These are phyloP conservation scores for Noctuana brunneofusca DNA, from an alignment of 2,888 invertebrate species.

Conservation along the genomic window DNA sequence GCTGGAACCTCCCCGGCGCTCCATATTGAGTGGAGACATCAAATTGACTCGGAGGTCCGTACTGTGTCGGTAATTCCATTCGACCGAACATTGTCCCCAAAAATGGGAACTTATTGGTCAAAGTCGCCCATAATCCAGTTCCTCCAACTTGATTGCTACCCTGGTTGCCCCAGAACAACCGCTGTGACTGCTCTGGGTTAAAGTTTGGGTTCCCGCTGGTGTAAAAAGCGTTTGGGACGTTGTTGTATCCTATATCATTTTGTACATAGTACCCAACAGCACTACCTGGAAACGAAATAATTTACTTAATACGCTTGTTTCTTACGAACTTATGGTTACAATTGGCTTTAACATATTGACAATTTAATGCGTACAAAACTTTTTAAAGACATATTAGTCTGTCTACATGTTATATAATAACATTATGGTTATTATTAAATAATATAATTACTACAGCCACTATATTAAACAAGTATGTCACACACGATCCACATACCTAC, in stretches of 20 bases:
- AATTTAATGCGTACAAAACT: neutral
- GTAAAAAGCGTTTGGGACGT: conserved; percentile 64
- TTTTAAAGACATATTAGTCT: no score
- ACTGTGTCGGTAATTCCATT: conserved; percentile 63
- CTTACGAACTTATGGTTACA: neutral
- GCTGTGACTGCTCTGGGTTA: conserved; percentile 65
- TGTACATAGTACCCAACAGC: conserved; percentile 65
- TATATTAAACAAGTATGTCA: neutral
- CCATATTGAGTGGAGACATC: conserved; percentile 42
- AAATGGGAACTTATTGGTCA: conserved; percentile 76
- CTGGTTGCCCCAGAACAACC: conserved; percentile 69
- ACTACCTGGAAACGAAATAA: conserved; percentile 59
- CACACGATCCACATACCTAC: conserved; percentile 65
- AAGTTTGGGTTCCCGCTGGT: conserved; percentile 53
- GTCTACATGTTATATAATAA: no score
- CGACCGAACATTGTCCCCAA: conserved; percentile 72
- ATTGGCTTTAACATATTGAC: neutral
- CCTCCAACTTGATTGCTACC: conserved; percentile 76
- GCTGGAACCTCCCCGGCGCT: conserved; percentile 42
- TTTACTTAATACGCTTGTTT: neutral
- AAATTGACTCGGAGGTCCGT: conserved; percentile 55
- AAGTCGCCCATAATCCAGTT: conserved; percentile 67
- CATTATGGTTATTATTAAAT: no score
- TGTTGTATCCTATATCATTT: conserved; percentile 65
- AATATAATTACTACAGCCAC: neutral